Conservation (phyloP, 2,888 invertebrate species). For the Orchestes rusci region DNA sequence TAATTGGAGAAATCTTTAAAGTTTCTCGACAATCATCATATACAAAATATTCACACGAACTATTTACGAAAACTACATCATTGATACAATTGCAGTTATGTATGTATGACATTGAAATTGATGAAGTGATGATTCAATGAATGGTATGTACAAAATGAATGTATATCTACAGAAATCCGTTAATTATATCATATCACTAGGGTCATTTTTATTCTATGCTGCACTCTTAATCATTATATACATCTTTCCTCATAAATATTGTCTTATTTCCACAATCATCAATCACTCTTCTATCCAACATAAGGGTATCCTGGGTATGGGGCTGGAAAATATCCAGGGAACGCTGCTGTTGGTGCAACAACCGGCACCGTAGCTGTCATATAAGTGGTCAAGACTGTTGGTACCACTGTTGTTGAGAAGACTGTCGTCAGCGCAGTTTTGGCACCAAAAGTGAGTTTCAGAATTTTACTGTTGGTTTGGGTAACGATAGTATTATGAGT, state of each 20-base stretch:
- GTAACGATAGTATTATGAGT: constrained; percentile 72
- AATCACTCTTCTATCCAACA: constrained; percentile 51
- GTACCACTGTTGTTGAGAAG: constrained; percentile 74
- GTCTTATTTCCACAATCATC: not conserved
- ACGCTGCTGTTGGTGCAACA: constrained; percentile 57
- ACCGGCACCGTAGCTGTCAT: constrained; percentile 73
- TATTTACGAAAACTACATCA: too few relatives aligned
- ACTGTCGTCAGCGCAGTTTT: constrained; percentile 83
- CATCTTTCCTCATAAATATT: too few relatives aligned
- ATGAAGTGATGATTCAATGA: too few relatives aligned
- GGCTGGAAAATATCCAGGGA: constrained; percentile 70
- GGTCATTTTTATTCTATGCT: too few relatives aligned
- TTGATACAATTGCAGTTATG: too few relatives aligned
- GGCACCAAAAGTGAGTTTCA: constrained; percentile 85
- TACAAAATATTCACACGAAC: too few relatives aligned
- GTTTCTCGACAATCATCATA: too few relatives aligned
- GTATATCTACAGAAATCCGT: not conserved
- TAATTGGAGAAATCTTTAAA: too few relatives aligned
- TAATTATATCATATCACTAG: not conserved
- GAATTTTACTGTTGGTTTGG: constrained; percentile 70
- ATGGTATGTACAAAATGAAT: constrained; percentile 7
- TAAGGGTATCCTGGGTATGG: constrained; percentile 65
- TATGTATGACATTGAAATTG: too few relatives aligned
- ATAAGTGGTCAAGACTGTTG: constrained; percentile 75
- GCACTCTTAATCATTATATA: too few relatives aligned